A percentile compares a stretch with the other conserved stretches of the same genome.
These are phyloP conservation scores for Popillia japonica DNA, from an alignment of 1,140 invertebrate genomes.

Conservation along the genomic window DNA sequence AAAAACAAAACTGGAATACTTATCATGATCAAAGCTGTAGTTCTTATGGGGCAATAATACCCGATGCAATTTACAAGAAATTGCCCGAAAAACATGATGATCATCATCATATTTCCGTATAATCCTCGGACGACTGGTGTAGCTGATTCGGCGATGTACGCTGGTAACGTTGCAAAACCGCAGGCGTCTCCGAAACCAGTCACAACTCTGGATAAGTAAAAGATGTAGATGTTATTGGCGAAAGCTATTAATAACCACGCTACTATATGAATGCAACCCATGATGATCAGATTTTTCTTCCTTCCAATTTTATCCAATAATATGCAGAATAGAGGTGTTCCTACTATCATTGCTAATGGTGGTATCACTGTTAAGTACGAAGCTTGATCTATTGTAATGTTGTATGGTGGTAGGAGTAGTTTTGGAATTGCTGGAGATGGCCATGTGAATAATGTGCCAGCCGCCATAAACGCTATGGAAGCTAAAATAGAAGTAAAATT, in stretches of 20 bases:
- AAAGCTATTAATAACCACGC: conserved; percentile 37
- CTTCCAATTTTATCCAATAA: conserved; percentile 40
- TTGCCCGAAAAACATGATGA: conserved; percentile 61
- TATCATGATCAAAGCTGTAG: conserved; percentile 61
- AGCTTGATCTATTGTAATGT: conserved; percentile 45
- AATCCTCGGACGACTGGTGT: conserved; percentile 46
- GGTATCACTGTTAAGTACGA: conserved; percentile 45
- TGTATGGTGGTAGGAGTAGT: conserved; percentile 42
- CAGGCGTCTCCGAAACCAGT: conserved; percentile 47
- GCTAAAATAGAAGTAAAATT: conserved; percentile 6
- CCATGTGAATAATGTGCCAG: conserved; percentile 47
- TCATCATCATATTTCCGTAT: conserved; percentile 60
- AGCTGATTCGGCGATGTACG: conserved; percentile 48
- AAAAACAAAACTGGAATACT: conserved; percentile 62
- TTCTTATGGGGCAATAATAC: conserved; percentile 60
- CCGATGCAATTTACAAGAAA: conserved; percentile 62
- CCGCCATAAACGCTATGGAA: conserved; percentile 17
- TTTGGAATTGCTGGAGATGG: conserved; percentile 47
- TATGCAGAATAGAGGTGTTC: conserved; percentile 11
- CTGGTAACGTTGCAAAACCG: conserved; percentile 44
- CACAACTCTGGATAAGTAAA: conserved; percentile 56
- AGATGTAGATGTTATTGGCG: conserved; percentile 37
- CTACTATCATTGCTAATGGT: conserved; percentile 41
- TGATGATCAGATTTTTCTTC: conserved; percentile 38
- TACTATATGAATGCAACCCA: conserved; percentile 2